These are phyloP conservation scores for Phenganax stokvisi DNA, from an alignment of 92 coral and sea anemone genomes.

Conservation along the genomic window DNA sequence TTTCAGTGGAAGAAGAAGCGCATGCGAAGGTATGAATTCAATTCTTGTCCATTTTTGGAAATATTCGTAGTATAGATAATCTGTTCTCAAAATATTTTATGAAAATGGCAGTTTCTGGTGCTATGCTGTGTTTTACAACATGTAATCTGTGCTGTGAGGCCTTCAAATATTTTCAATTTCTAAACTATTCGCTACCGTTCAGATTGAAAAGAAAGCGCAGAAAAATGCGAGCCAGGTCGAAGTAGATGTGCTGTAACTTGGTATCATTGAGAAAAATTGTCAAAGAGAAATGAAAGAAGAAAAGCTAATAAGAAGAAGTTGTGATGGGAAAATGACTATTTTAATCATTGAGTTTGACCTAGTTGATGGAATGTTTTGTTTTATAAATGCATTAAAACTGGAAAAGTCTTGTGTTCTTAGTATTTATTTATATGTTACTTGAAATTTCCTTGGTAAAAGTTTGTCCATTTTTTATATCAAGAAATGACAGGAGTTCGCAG, in stretches of 20 bases:
- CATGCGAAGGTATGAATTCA: constrained; percentile 67
- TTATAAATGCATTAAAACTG: constrained; percentile 8
- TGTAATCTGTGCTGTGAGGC: too few relatives aligned
- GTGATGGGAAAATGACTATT: neutral
- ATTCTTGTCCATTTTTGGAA: neutral
- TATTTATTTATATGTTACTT: neutral
- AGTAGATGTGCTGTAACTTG: constrained; percentile 46
- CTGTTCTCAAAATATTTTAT: too few relatives aligned
- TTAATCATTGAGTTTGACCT: constrained; percentile 5
- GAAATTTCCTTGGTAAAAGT: too few relatives aligned
- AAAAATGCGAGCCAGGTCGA: constrained; percentile 96
- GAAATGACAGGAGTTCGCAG: too few relatives aligned
- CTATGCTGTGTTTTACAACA: too few relatives aligned
- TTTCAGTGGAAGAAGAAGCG: constrained; percentile 88
- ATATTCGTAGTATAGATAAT: too few relatives aligned
- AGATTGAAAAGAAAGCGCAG: constrained; percentile 93
- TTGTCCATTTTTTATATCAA: too few relatives aligned
- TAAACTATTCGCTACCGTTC: neutral
- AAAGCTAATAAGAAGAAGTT: neutral
- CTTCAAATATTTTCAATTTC: too few relatives aligned
- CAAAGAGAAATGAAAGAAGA: neutral
- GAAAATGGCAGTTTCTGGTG: too few relatives aligned
- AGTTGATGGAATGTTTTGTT: constrained; percentile 11
- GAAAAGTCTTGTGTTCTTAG: neutral
- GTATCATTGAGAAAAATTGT: constrained; percentile 7